phyloP scores from a whole-genome alignment of 30 jellyfish, hydroid and myxozoan genomes.

The Aurelia sp. region DNA sequence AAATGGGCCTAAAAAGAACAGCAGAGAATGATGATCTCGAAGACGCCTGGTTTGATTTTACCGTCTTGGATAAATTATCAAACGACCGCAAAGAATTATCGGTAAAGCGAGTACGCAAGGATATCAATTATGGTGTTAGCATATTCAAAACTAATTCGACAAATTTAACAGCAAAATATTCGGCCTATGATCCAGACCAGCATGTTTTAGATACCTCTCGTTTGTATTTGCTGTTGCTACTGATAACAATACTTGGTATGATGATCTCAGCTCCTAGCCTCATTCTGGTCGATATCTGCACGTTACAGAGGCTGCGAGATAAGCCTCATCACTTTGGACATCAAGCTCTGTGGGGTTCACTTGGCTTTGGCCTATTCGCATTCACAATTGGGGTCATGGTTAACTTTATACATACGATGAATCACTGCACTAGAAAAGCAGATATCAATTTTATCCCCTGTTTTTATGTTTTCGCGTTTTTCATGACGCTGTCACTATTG shows the following conservation, averaged over 20 bases:
- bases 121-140: slow-evolving; percentile 27
- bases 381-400: slow-evolving; percentile 77
- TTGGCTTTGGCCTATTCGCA: slow-evolving; percentile 83
- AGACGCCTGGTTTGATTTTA: slow-evolving; percentile 80
- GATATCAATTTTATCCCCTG: slow-evolving; percentile 85
- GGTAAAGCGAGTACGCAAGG: slow-evolving; percentile 26
- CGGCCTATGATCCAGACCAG: slow-evolving; percentile 91
- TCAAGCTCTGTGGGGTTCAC: slow-evolving; percentile 94
- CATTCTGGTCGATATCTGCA: slow-evolving; percentile 80
- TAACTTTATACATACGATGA: slow-evolving; percentile 60
- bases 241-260: slow-evolving; percentile 85
- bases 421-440: slow-evolving; percentile 74
- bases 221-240: slow-evolving; percentile 55
- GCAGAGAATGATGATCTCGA: slow-evolving; percentile 58
- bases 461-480: slow-evolving; percentile 75
- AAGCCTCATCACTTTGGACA: slow-evolving; percentile 77
- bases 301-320: slow-evolving; percentile 75
- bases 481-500: slow-evolving; percentile 70
- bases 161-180: slow-evolving; percentile 74
- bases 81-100: slow-evolving; percentile 26
- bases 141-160: slow-evolving; percentile 50
- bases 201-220: slow-evolving; percentile 84
- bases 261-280: slow-evolving; percentile 92
- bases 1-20: slow-evolving; percentile 74
- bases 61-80: slow-evolving; percentile 13